Percentiles rank a stretch among this genome's conserved stretches.
Conservation (phyloP, 2,888 invertebrate genomes). For the Galeruca laticollis region DNA sequence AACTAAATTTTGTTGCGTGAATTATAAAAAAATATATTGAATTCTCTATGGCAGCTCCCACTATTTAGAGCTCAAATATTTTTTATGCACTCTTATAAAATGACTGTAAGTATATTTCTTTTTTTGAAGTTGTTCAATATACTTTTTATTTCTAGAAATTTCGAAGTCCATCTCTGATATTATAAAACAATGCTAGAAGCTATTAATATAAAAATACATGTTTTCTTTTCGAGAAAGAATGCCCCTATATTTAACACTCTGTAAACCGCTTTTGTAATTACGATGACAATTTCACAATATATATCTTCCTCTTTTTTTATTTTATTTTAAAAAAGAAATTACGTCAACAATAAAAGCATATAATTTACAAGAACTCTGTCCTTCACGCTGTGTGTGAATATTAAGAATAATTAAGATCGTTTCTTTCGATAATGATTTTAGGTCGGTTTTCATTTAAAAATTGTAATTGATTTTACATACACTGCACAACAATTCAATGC, state of each 20-base stretch:
- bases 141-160: no score
- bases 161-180: neutral
- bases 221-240: neutral
- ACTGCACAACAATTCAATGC: no score
- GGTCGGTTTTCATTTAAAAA: neutral
- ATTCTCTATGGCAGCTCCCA: no score
- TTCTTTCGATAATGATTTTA: neutral
- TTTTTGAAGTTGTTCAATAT: no score
- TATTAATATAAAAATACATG: neutral
- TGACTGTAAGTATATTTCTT: no score
- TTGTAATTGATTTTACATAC: neutral
- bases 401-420: constrained; percentile 6
- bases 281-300: neutral
- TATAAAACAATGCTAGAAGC: neutral
- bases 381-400: neutral
- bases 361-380: neutral
- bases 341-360: neutral
- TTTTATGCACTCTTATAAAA: no score
- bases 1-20: no score
- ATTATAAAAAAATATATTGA: no score
- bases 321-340: constrained; percentile 1
- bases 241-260: neutral
- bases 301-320: neutral
- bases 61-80: no score
- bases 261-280: neutral